Percentiles rank a stretch among this genome's conserved stretches.
Evolutionary conservation across 2,888 invertebrate species (phyloP).

Genomic region (Hemaris fuciformis): DNA sequence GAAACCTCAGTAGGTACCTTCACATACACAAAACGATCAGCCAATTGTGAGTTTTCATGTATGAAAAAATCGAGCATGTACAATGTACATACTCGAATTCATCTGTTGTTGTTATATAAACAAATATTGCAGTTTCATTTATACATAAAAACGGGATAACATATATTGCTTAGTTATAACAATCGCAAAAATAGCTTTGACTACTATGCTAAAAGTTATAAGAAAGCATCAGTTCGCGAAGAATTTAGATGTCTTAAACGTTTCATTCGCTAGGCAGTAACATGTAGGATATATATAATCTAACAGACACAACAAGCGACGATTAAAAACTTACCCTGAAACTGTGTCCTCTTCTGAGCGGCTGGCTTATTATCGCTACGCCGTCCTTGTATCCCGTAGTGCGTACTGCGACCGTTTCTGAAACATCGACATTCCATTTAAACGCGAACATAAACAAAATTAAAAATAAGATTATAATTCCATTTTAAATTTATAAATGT

Average conservation of each 20-base stretch:
- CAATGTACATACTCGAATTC: no score
- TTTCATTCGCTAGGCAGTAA: not conserved
- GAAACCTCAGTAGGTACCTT: not conserved
- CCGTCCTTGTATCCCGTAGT: constrained; percentile 93
- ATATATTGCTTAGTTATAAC: not conserved
- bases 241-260: not conserved
- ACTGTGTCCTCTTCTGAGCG: constrained; percentile 84
- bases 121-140: no score
- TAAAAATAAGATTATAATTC: no score
- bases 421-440: constrained; percentile 22
- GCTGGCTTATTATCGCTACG: constrained; percentile 85
- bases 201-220: not conserved
- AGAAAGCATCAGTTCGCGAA: no score
- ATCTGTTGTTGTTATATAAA: no score
- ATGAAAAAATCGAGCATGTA: no score
- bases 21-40: no score
- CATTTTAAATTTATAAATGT: not conserved
- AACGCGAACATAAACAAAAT: not conserved
- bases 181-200: not conserved
- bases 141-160: not conserved
- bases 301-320: not conserved
- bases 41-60: no score
- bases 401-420: constrained; percentile 84
- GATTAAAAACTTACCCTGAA: constrained; percentile 81
- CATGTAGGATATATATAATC: not conserved